These are phyloP conservation scores for Nicator chloris DNA, from an alignment of 2,113 vertebrate genomes.

Conservation along the genomic window DNA sequence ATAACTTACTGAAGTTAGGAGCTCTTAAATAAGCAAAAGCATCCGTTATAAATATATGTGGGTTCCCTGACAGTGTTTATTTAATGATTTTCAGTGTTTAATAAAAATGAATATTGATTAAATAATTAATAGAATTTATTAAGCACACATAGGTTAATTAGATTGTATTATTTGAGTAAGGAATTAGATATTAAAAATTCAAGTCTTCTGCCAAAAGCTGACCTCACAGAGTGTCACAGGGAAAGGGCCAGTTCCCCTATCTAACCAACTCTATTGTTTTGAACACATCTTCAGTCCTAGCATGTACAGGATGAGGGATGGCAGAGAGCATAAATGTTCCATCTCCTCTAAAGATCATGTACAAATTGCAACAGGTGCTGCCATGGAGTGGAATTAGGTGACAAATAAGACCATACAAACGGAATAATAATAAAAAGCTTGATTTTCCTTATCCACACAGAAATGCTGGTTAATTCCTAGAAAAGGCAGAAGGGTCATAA, in stretches of 20 bases:
- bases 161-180: conserved; percentile 40
- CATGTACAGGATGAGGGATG: background rate
- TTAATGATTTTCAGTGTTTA: conserved; percentile 27
- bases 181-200: conserved; percentile 38
- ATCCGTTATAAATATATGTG: background rate
- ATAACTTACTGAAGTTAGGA: background rate
- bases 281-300: background rate
- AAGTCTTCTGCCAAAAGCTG: background rate
- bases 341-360: background rate
- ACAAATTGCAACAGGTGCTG: background rate
- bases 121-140: conserved; percentile 3
- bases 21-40: background rate
- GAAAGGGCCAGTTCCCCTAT: background rate
- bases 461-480: background rate
- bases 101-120: conserved; percentile 42
- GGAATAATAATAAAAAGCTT: background rate
- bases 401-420: background rate
- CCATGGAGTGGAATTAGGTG: background rate
- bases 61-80: background rate
- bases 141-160: conserved; percentile 3
- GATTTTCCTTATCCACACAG: background rate
- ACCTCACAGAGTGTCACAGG: background rate
- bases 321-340: background rate
- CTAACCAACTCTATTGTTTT: background rate
- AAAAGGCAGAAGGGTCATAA: background rate